Percentiles rank a stretch among this genome's conserved stretches.
Evolutionary conservation across 2,888 invertebrate species (phyloP).

Genomic region (Tiliacea citrago): DNA sequence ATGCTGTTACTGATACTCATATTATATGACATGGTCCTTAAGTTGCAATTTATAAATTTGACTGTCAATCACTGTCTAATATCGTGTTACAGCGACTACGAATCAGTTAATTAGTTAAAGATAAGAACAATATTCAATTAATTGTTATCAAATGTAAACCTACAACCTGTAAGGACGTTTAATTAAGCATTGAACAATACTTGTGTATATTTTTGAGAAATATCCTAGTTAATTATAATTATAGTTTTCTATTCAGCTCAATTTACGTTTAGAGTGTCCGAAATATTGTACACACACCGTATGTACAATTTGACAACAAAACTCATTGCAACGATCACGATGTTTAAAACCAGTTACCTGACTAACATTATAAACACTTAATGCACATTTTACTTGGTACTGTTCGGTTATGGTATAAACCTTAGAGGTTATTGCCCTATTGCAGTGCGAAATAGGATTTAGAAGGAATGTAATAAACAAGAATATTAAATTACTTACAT

Average conservation of each 20-base stretch:
- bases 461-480: conserved; percentile 63
- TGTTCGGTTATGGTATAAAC: conserved; percentile 1
- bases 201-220: too few species aligned
- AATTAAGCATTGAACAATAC: background rate
- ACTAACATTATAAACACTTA: conserved; percentile 12
- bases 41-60: background rate
- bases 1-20: background rate
- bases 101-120: conserved; percentile 6
- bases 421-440: conserved; percentile 63
- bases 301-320: background rate
- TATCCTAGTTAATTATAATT: too few species aligned
- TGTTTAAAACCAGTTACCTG: conserved; percentile 12
- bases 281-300: background rate
- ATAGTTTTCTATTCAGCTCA: background rate
- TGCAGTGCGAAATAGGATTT: conserved; percentile 57
- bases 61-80: background rate
- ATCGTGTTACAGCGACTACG: background rate
- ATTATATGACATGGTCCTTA: background rate
- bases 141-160: background rate
- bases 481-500: conserved; percentile 68
- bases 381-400: conserved; percentile 7
- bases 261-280: background rate
- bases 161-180: background rate
- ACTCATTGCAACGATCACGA: background rate
- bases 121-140: background rate